Percentiles rank a stretch among this genome's conserved stretches.
Evolutionary conservation across 2,888 invertebrate species (phyloP).

Genomic region (Lycocerus yunnanus): DNA sequence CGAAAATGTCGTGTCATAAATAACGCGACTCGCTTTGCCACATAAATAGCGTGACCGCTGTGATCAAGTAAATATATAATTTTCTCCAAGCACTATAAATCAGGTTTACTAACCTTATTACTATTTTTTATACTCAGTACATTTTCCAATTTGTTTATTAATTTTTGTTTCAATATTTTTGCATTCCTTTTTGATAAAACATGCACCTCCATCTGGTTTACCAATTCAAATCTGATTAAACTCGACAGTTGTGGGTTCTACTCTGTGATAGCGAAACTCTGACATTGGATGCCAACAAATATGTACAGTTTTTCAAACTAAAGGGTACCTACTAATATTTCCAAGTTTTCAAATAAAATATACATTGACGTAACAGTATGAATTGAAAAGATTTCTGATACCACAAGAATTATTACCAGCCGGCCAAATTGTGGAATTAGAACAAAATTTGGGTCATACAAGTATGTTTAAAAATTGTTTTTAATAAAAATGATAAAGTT

Average conservation of each 20-base stretch:
- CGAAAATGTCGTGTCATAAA: constrained; percentile 39
- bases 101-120: constrained; percentile 14
- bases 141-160: background rate
- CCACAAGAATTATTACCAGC: too few species aligned
- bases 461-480: background rate
- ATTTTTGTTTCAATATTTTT: background rate
- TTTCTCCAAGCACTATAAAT: constrained; percentile 36
- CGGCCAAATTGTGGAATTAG: too few species aligned
- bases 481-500: background rate
- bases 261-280: too few species aligned
- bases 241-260: background rate
- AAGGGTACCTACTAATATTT: too few species aligned
- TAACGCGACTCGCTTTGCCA: constrained; percentile 32
- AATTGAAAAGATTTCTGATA: too few species aligned
- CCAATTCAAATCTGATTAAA: background rate
- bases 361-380: too few species aligned
- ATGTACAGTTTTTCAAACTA: too few species aligned
- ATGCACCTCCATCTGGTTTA: too few species aligned
- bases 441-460: too few species aligned
- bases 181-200: too few species aligned
- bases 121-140: background rate
- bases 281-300: too few species aligned
- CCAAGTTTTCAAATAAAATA: too few species aligned
- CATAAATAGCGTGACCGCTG: constrained; percentile 37
- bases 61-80: constrained; percentile 40